phyloP scores from a whole-genome alignment of 2,113 vertebrate genomes.

The Poeciliopsis retropinna region DNA sequence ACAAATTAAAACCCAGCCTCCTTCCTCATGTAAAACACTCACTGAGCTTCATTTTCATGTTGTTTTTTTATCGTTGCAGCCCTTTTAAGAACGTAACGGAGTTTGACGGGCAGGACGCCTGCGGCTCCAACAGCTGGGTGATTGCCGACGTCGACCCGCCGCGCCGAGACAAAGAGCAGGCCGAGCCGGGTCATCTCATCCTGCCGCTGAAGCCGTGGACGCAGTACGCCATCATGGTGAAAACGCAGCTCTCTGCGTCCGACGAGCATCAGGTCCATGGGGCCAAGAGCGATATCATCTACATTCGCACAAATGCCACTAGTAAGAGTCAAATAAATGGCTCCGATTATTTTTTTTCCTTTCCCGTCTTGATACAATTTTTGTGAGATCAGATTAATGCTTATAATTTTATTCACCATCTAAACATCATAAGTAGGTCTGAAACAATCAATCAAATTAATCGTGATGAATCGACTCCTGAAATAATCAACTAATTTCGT shows the following conservation, averaged over 20 bases:
- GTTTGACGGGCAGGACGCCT: conserved; percentile 96
- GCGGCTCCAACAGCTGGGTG: conserved; percentile 97
- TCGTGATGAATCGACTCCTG: too few species aligned
- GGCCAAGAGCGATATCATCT: conserved; percentile 96
- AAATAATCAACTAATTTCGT: too few species aligned
- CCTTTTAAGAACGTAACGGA: conserved; percentile 94
- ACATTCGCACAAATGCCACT: conserved; percentile 91
- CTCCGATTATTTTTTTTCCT: not conserved
- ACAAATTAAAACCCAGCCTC: conserved; percentile 18
- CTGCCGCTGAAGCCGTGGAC: conserved; percentile 95
- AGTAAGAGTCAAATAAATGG: conserved; percentile 78
- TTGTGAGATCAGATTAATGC: not conserved
- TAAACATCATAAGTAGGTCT: too few species aligned
- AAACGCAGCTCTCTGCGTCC: conserved; percentile 92
- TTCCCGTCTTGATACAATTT: not conserved
- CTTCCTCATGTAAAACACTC: conserved; percentile 13
- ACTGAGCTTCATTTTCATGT: not conserved
- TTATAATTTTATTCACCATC: too few species aligned
- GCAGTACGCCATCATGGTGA: conserved; percentile 96
- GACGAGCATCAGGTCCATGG: conserved; percentile 91
- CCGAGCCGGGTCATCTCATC: conserved; percentile 88
- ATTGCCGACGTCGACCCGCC: conserved; percentile 95
- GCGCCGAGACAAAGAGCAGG: conserved; percentile 75
- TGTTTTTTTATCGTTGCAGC: conserved; percentile 65
- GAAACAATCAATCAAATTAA: too few species aligned